A percentile compares a stretch with the other conserved stretches of the same genome.
phyloP scores from a whole-genome alignment of 2,113 vertebrate genomes.

The Lycaon pictus region DNA sequence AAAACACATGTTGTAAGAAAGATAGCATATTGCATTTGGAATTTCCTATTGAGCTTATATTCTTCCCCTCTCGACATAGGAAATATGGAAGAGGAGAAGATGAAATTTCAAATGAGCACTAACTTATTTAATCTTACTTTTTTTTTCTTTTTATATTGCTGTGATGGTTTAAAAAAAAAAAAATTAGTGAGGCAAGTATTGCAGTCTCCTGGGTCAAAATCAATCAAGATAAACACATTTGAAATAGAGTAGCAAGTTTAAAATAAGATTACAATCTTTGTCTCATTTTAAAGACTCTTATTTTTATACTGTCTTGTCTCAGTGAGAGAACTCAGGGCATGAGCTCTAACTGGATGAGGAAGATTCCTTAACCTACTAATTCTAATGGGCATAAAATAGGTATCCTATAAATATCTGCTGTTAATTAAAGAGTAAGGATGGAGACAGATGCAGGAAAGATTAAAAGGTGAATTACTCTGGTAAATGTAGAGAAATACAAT shows the following conservation, averaged over 20 bases:
- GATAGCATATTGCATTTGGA: neutral
- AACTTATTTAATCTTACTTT: neutral
- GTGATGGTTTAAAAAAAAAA: neutral
- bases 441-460: neutral
- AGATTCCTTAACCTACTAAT: neutral
- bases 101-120: slow-evolving; percentile 20
- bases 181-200: neutral
- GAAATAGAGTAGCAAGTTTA: neutral
- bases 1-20: neutral
- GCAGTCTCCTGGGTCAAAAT: neutral
- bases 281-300: neutral
- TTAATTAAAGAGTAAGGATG: slow-evolving; percentile 36
- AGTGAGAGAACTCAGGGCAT: neutral
- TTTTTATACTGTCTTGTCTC: slow-evolving; percentile 21
- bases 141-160: neutral
- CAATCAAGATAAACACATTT: slow-evolving; percentile 47
- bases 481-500: neutral
- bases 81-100: slow-evolving; percentile 18
- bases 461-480: neutral
- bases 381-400: neutral
- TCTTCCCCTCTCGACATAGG: neutral
- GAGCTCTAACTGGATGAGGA: neutral
- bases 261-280: slow-evolving; percentile 15
- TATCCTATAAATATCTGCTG: neutral
- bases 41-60: slow-evolving; percentile 12